Evolutionary conservation across 2,888 invertebrate species (phyloP).

Genomic region (Pseudococcus longispinus): DNA sequence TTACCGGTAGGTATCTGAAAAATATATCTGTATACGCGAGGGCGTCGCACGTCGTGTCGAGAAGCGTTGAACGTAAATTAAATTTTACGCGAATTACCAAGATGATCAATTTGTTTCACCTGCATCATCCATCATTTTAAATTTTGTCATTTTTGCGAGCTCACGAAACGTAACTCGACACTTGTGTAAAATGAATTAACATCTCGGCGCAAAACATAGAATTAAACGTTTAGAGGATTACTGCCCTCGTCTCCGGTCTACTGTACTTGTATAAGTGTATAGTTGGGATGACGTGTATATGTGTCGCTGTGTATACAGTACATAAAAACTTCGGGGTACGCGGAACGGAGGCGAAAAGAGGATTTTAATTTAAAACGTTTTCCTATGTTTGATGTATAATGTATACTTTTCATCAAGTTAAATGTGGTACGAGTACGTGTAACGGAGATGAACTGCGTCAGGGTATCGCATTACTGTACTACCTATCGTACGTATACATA

Average conservation of each 20-base stretch:
- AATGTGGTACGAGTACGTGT: neutral
- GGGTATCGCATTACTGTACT: neutral
- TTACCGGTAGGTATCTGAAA: neutral
- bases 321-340: neutral
- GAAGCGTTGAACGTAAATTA: constrained; percentile 21
- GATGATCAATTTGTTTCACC: constrained; percentile 41
- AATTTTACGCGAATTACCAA: constrained; percentile 39
- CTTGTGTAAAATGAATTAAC: constrained; percentile 21
- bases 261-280: neutral
- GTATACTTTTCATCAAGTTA: neutral
- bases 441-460: neutral
- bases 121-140: constrained; percentile 40
- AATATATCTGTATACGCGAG: neutral
- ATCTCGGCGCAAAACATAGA: neutral
- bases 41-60: neutral
- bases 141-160: constrained; percentile 31
- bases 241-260: neutral
- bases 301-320: neutral
- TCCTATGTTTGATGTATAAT: neutral
- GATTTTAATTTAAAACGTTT: constrained; percentile 11
- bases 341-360: neutral
- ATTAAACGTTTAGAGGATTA: constrained; percentile 31
- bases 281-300: neutral
- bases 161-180: neutral
- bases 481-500: neutral